phyloP scores from a whole-genome alignment of 1,140 invertebrate species.

The Drosophila tropicalis region DNA sequence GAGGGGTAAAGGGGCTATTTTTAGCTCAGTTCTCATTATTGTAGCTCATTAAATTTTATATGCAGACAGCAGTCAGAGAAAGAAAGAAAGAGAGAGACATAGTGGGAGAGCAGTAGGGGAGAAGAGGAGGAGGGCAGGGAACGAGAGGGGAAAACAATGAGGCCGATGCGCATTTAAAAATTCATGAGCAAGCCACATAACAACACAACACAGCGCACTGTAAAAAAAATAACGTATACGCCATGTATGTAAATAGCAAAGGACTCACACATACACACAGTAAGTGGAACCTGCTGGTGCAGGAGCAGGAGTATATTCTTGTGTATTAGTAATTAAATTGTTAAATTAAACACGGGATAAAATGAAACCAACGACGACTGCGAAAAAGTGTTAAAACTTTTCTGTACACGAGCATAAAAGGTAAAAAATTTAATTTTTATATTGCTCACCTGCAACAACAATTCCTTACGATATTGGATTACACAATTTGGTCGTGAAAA shows the following conservation, averaged over 20 bases:
- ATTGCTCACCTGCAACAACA: too few species aligned
- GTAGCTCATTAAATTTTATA: constrained; percentile 77
- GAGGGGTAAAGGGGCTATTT: constrained; percentile 51
- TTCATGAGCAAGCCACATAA: constrained; percentile 54
- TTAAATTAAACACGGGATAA: constrained; percentile 35
- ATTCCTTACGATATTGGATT: background rate
- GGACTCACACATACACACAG: background rate
- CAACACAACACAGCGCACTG: constrained; percentile 5
- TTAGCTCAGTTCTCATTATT: constrained; percentile 68
- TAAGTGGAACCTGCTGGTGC: background rate
- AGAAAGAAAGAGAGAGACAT: background rate
- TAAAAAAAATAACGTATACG: constrained; percentile 56
- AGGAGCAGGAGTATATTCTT: constrained; percentile 1
- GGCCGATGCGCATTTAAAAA: constrained; percentile 52
- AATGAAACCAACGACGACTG: background rate
- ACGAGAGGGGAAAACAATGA: constrained; percentile 33
- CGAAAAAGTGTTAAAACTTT: constrained; percentile 5
- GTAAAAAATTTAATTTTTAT: constrained; percentile 2
- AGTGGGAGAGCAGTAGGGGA: background rate
- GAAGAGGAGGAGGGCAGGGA: background rate
- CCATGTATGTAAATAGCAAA: constrained; percentile 18
- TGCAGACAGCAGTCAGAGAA: constrained; percentile 34
- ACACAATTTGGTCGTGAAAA: too few species aligned
- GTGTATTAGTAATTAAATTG: constrained; percentile 50
- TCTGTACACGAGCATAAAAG: background rate